Evolutionary conservation across 2,113 vertebrate genomes (phyloP), one percentile per base, ranked within the genome.

Genomic region (Pycnonotus jocosus): DNA sequence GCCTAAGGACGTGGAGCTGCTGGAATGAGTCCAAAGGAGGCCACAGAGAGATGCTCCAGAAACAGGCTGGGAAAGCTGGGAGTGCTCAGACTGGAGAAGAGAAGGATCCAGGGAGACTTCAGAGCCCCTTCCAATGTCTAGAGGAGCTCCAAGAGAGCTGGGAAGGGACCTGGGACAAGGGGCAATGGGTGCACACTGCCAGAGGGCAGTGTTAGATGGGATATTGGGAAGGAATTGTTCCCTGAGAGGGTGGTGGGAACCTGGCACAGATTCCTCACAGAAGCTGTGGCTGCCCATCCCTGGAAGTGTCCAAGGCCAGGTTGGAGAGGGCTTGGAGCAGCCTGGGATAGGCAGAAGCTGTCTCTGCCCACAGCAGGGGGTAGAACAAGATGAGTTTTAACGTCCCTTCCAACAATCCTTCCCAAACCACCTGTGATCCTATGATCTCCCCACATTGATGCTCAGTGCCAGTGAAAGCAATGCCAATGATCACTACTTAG

Each of bases 291-390:
- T 74, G n/a, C 6, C 45, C 28, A 38, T n/a, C 33, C 28, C 38
- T 81, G 38, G 12, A 2, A 53, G 9, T 35, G n/a, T 5, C 2
- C 69, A n/a, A 45, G 20, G 16, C 20, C 53, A 76, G 45, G 38
- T 0, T 61, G 47, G 24, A 89, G 0, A 1, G 14, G 14, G 21
- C n/a, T 74, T 40, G 53, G 70, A 76, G 21, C 40, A 31, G 0
- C 11, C 10, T 76, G 47, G 47, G 10, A 1, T 1, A 30, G 21
- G 21, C 2, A 22, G 9, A 6, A 68, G 17, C 30, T 40, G 70
- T 20, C n/a, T 7, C n/a, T 69, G 47, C 8, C 38, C 8, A 12
- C 8, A 30, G 78, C 69, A 89, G 5, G 20, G 12, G 11, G 10
- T 24, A 1, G 53, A 35, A 74, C 5, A 4, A 13, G 19, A 22